phyloP scores from a whole-genome alignment of 2,113 vertebrate genomes.

The Aphelocoma coerulescens region DNA sequence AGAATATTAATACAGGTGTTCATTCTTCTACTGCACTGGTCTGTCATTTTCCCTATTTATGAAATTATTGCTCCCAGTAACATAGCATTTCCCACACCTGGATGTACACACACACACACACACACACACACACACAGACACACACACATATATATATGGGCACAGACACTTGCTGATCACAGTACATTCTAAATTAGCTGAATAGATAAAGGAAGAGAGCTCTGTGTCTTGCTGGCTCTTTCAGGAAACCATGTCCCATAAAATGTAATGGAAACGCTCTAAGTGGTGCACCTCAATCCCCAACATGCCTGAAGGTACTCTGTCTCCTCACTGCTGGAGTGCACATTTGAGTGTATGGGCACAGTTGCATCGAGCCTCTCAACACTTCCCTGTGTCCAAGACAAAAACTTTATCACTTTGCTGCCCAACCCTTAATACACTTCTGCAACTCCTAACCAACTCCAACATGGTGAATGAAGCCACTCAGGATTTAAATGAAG shows the following conservation, averaged over 20 bases:
- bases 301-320: background rate
- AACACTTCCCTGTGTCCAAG: background rate
- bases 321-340: background rate
- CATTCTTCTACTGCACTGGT: background rate
- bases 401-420: background rate
- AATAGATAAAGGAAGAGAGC: background rate
- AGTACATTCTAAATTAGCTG: background rate
- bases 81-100: background rate
- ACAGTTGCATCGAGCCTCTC: background rate
- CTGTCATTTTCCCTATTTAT: background rate
- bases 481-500: background rate
- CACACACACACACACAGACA: background rate
- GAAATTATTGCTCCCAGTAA: background rate
- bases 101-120: fast-evolving
- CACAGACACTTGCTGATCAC: background rate
- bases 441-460: background rate
- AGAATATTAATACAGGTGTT: background rate
- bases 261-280: background rate
- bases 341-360: background rate
- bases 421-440: background rate
- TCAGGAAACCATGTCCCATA: background rate
- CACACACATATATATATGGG: fast-evolving
- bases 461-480: fast-evolving
- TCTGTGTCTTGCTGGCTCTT: background rate
- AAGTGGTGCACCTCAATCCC: background rate